Conservation (phyloP, 2,113 vertebrate species). For the Nettapus auritus region DNA sequence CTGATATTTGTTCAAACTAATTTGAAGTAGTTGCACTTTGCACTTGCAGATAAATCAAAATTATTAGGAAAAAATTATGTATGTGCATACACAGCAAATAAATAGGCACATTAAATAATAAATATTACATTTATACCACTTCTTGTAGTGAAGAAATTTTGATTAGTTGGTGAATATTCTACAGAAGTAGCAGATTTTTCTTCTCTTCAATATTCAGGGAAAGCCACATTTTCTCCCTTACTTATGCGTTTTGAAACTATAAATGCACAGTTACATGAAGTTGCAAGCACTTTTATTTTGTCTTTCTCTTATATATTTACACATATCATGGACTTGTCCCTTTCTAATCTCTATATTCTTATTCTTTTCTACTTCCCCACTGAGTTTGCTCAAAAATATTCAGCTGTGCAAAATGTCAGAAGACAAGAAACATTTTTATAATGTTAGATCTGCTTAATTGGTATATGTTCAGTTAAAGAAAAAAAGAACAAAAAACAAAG, state of each 20-base stretch:
- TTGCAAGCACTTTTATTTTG: not conserved
- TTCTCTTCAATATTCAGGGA: not conserved
- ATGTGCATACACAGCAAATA: constrained; percentile 51
- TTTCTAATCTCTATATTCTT: not conserved
- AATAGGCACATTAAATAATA: constrained; percentile 66
- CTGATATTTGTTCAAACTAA: constrained; percentile 74
- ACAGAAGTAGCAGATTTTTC: not conserved
- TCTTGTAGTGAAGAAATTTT: constrained; percentile 38
- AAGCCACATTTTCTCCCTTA: not conserved
- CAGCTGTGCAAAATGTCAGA: not conserved
- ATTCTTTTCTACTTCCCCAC: not conserved
- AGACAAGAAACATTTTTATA: not conserved
- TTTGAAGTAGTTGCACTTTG: constrained; percentile 74
- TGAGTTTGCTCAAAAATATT: not conserved
- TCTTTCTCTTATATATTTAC: not conserved
- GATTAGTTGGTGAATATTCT: constrained; percentile 46
- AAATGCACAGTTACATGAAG: not conserved
- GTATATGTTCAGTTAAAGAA: not conserved
- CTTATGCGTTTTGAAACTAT: not conserved
- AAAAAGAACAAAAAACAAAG: not conserved
- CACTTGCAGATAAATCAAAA: constrained; percentile 56
- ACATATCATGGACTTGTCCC: not conserved
- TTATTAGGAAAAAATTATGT: constrained; percentile 71
- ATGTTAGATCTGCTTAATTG: not conserved
- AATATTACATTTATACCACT: constrained; percentile 43